Percentiles rank a stretch among this genome's conserved stretches.
Conservation (phyloP, 2,888 invertebrate genomes). For the Quadriops clusia region DNA sequence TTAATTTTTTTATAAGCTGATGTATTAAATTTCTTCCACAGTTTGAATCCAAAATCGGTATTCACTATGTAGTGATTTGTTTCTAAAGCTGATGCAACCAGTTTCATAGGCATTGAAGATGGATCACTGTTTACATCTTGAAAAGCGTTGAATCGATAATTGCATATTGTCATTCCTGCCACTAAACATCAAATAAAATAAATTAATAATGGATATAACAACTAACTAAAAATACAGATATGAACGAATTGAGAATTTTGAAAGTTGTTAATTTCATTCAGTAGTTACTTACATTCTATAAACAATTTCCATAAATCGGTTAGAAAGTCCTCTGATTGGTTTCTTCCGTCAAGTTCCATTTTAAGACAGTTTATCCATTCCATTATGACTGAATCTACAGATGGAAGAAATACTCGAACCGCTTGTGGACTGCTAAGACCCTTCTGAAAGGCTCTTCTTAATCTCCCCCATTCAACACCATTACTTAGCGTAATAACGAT, state of each 20-base stretch:
- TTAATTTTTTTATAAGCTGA: conserved; percentile 57
- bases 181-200: conserved; percentile 42
- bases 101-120: conserved; percentile 50
- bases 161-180: conserved; percentile 60
- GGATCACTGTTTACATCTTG: too few relatives aligned
- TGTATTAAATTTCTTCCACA: conserved; percentile 64
- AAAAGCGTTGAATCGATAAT: conserved; percentile 57
- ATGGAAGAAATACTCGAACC: conserved; percentile 53
- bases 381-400: conserved; percentile 49
- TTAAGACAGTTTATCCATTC: conserved; percentile 59
- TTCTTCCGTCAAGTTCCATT: too few relatives aligned
- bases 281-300: conserved; percentile 64
- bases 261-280: too few relatives aligned
- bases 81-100: conserved; percentile 60
- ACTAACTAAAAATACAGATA: too few relatives aligned
- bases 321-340: conserved; percentile 58
- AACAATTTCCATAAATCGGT: conserved; percentile 59
- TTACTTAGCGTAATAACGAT: conserved; percentile 54
- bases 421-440: conserved; percentile 61
- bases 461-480: conserved; percentile 69
- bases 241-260: too few relatives aligned
- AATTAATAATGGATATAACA: neutral
- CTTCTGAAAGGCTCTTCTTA: conserved; percentile 70
- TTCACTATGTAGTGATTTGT: conserved; percentile 60
- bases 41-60: conserved; percentile 54